These are phyloP conservation scores for Patella vulgata DNA, from an alignment of 1,140 invertebrate species.

Conservation along the genomic window DNA sequence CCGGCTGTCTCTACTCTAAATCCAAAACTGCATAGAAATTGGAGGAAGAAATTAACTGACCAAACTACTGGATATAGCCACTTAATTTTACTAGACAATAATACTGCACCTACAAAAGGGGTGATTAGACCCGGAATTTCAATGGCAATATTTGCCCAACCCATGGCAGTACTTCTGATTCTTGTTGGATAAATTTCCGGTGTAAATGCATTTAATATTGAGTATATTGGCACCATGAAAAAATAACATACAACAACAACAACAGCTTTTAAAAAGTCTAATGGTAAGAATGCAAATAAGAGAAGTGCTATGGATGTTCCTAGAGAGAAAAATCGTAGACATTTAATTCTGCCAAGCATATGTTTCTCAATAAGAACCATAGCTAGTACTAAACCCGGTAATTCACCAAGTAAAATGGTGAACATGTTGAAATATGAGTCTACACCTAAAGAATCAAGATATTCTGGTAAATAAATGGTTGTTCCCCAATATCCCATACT, in stretches of 20 bases:
- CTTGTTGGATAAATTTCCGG: conserved; percentile 57
- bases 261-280: conserved; percentile 43
- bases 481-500: conserved; percentile 58
- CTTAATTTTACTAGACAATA: conserved; percentile 42
- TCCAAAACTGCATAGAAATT: conserved; percentile 45
- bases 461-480: conserved; percentile 55
- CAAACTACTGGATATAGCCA: conserved; percentile 58
- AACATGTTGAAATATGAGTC: conserved; percentile 58
- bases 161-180: conserved; percentile 53
- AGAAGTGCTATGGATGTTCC: conserved; percentile 42
- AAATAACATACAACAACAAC: conserved; percentile 55
- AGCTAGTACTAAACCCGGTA: conserved; percentile 54
- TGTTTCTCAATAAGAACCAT: conserved; percentile 53
- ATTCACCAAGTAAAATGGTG: conserved; percentile 57
- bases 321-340: conserved; percentile 51
- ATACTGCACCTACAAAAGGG: conserved; percentile 51
- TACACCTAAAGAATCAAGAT: conserved; percentile 46
- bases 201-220: conserved; percentile 57
- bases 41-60: conserved; percentile 46
- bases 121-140: conserved; percentile 52
- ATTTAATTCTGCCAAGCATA: conserved; percentile 51
- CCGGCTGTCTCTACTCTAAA: conserved; percentile 51
- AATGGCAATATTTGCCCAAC: conserved; percentile 50
- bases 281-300: conserved; percentile 47
- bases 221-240: conserved; percentile 61